Conservation (phyloP, 2,797 vertebrate genomes). For the Myiotriccus ornatus region DNA sequence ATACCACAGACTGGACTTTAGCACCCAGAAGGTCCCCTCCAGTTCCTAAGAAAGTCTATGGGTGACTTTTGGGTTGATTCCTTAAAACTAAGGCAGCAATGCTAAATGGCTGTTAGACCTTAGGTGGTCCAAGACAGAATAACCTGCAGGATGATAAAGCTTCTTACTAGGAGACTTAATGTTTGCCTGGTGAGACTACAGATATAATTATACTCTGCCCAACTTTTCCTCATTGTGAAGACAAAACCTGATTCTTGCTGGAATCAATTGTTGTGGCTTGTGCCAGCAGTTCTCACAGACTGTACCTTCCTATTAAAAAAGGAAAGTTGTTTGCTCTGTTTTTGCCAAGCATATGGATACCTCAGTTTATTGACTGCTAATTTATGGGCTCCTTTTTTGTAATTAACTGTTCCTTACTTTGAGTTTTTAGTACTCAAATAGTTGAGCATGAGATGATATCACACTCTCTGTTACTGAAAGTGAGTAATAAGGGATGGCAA, state of each 20-base stretch:
- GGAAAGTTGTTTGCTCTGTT: not conserved
- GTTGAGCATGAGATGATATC: not conserved
- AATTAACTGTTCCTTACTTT: not conserved
- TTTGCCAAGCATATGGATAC: not conserved
- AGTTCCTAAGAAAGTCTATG: not conserved
- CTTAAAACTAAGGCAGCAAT: not conserved
- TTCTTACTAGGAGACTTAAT: not conserved
- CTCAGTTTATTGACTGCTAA: not conserved
- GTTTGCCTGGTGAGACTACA: not conserved
- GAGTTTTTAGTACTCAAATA: not conserved
- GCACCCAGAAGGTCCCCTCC: not conserved
- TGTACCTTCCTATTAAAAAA: not conserved
- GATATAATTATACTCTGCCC: not conserved
- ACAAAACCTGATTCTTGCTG: not conserved
- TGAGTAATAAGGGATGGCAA: not conserved
- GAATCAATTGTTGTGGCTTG: not conserved
- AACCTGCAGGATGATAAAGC: not conserved
- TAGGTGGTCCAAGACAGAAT: not conserved
- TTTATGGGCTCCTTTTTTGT: not conserved
- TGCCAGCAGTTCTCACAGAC: not conserved
- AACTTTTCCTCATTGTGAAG: not conserved
- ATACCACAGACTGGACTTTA: not conserved
- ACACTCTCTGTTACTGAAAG: not conserved
- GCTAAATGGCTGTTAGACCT: not conserved
- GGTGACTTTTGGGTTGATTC: not conserved